Evolutionary conservation across 1,140 invertebrate species (phyloP), one percentile per base, ranked within the genome.

Genomic region (Drosophila obscura): DNA sequence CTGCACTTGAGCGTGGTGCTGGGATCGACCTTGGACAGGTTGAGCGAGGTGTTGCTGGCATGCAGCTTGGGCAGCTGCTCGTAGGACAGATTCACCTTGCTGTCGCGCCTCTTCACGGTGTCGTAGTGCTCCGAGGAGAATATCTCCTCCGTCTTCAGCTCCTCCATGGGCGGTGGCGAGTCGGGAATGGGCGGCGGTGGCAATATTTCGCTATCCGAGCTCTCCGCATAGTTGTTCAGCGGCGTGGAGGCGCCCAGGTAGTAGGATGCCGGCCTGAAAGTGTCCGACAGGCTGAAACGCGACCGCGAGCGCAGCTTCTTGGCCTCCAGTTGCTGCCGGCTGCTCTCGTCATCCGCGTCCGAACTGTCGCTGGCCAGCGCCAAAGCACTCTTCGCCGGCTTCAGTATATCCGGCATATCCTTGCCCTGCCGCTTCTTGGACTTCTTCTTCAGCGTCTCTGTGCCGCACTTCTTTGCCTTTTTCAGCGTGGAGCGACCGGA

Each of bases 241-340:
- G 93, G 91, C 15, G 85, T 91, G 7, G 81, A 80, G 0, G 93
- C 93, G 28, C 96, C 95, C 44, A 97, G 85, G 83, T 97, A 97
- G 83, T 97, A 97, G 0, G 96, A 97, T 1, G 96, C 96, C 1
- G 96, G 96, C 73, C 96, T 93, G 77, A 97, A 97, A 1, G 95
- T 96, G 85, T 97, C 96, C 0, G 96, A 97, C 16, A 97, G 92
- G 90, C 96, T 97, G 81, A 97, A 97, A 66, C 96, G 92, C 0
- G 95, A 94, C 73, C 96, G 94, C 15, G 93, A 93, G 5, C 95
- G 94, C 16, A 94, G 93, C 59, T 95, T 94, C 28, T 95, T 93
- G 0, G 94, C 94, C 74, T 96, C 95, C 44, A 95, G 89, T 78
- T 97, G 96, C 92, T 97, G 96, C 90, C 96, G 96, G 1, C 95